These are phyloP conservation scores for Ochlodes sylvanus DNA, from an alignment of 2,888 invertebrate genomes.

Conservation along the genomic window DNA sequence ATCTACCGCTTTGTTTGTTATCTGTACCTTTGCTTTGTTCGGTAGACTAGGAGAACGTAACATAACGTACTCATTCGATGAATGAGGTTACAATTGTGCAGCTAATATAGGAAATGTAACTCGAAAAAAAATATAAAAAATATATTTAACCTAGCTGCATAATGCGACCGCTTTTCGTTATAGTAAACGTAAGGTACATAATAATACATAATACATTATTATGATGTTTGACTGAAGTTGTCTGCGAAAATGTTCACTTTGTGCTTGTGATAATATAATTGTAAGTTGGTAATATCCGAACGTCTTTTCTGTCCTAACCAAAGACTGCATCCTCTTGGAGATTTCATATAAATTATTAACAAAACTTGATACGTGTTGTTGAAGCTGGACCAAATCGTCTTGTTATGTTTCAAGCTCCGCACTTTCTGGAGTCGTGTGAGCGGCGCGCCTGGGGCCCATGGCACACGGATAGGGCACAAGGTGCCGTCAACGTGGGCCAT, in stretches of 20 bases:
- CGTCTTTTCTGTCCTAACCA: conserved; percentile 78
- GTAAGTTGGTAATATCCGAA: conserved; percentile 70
- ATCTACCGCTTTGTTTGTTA: conserved; percentile 21
- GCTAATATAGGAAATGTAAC: conserved; percentile 25
- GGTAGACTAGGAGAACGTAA: conserved; percentile 16
- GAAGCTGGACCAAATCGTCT: conserved; percentile 79
- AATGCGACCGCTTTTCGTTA: conserved; percentile 28
- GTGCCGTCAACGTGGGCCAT: not conserved
- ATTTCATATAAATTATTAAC: conserved; percentile 63
- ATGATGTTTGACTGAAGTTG: conserved; percentile 52
- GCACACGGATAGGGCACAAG: not conserved
- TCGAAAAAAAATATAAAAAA: conserved; percentile 13
- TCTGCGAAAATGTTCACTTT: conserved; percentile 50
- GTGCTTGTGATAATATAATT: conserved; percentile 83
- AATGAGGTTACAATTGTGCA: conserved; percentile 9
- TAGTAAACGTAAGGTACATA: conserved; percentile 29
- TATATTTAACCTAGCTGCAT: conserved; percentile 20
- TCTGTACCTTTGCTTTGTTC: conserved; percentile 28
- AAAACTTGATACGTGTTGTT: conserved; percentile 61
- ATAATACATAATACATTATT: conserved; percentile 30
- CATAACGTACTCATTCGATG: conserved; percentile 1
- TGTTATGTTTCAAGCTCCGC: conserved; percentile 52
- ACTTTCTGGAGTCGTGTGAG: conserved; percentile 21
- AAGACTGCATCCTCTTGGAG: conserved; percentile 78
- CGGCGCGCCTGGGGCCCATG: not conserved